Conservation (phyloP, 2,113 vertebrate genomes). For the Tonatia bakeri region DNA sequence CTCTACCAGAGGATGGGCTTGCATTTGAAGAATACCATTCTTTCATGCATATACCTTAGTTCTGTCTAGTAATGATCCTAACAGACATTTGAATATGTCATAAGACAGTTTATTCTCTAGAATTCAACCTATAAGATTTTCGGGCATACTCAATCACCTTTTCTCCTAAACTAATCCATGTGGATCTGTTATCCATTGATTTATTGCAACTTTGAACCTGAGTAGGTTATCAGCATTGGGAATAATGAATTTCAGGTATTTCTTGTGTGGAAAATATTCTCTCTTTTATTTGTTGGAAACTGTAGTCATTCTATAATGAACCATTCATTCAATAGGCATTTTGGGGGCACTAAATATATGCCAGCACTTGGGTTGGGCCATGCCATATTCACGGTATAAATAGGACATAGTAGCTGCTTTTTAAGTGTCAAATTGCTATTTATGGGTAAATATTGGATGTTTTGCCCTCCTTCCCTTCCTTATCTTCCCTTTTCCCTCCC, state of each 20-base stretch:
- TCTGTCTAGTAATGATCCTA: neutral
- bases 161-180: neutral
- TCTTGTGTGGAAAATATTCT: neutral
- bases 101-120: neutral
- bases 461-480: neutral
- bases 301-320: neutral
- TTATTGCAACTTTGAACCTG: neutral
- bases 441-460: neutral
- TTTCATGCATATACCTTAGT: neutral
- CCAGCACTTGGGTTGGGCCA: neutral
- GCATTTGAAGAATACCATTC: neutral
- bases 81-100: neutral
- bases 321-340: neutral
- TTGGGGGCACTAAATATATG: neutral
- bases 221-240: neutral
- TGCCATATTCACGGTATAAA: neutral
- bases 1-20: neutral
- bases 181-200: neutral
- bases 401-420: neutral
- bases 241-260: neutral
- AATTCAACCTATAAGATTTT: neutral
- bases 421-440: neutral
- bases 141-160: neutral
- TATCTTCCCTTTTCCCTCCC: neutral
- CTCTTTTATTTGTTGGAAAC: neutral